These are phyloP conservation scores for Scomberomorus guttatus DNA, from an alignment of 2,797 vertebrate species.

Conservation along the genomic window DNA sequence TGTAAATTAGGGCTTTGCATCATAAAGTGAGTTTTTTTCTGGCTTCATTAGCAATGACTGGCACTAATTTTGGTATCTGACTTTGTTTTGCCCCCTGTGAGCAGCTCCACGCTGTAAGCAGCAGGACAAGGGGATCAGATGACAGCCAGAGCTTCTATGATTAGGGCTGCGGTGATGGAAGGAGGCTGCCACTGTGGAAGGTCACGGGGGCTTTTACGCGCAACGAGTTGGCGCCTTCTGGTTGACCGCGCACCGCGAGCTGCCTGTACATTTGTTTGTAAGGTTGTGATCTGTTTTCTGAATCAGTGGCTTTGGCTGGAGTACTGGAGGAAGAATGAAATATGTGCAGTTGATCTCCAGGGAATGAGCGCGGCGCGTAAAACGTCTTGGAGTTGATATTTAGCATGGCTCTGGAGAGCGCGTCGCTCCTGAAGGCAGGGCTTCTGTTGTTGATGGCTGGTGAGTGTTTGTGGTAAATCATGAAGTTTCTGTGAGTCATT, in stretches of 20 bases:
- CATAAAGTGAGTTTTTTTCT: neutral
- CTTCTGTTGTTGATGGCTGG: constrained; percentile 71
- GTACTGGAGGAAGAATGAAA: constrained; percentile 25
- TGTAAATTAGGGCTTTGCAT: neutral
- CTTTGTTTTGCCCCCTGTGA: constrained; percentile 65
- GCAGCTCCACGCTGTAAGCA: constrained; percentile 41
- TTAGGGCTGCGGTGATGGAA: constrained; percentile 39
- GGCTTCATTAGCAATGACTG: neutral
- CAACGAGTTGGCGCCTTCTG: constrained; percentile 30
- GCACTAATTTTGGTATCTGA: constrained; percentile 57
- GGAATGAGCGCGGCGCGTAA: constrained; percentile 22
- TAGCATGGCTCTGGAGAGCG: constrained; percentile 61
- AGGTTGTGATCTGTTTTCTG: neutral
- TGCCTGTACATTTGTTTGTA: neutral
- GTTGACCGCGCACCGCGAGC: neutral
- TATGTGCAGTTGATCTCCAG: constrained; percentile 27
- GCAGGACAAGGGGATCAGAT: constrained; percentile 65
- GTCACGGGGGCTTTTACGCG: constrained; percentile 52
- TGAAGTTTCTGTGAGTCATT: neutral
- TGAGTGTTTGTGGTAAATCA: constrained; percentile 41
- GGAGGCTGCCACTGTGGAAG: constrained; percentile 39
- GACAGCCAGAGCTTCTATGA: constrained; percentile 63
- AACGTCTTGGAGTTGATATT: constrained; percentile 10
- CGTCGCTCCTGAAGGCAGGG: constrained; percentile 47
- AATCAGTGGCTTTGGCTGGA: neutral